phyloP scores from a whole-genome alignment of 2,113 vertebrate genomes.

The Anolis carolinensis region DNA sequence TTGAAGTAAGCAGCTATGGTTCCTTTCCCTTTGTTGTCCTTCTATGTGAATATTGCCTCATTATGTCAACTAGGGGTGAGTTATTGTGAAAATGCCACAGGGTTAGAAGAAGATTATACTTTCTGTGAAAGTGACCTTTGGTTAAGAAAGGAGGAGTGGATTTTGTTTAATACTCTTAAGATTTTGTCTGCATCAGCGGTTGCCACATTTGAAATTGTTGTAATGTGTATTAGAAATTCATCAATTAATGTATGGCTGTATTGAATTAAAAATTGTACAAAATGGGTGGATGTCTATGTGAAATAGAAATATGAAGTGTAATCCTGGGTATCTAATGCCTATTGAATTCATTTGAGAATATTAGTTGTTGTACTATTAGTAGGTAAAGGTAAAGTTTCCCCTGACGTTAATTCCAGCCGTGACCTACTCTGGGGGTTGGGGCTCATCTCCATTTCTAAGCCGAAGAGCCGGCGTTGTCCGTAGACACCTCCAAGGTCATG shows the following conservation, averaged over 20 bases:
- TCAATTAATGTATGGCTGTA: neutral
- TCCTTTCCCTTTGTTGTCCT: neutral
- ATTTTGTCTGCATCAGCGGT: neutral
- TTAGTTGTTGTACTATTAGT: too few relatives aligned
- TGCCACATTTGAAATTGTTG: neutral
- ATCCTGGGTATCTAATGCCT: neutral
- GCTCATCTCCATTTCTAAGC: too few relatives aligned
- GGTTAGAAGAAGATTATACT: neutral
- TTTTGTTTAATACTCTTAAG: neutral
- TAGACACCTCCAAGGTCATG: too few relatives aligned
- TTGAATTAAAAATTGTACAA: neutral
- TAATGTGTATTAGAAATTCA: neutral
- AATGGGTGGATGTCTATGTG: neutral
- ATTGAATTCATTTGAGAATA: neutral
- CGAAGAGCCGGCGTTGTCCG: too few relatives aligned
- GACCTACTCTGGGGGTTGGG: too few relatives aligned
- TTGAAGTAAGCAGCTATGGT: neutral
- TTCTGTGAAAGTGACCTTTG: neutral
- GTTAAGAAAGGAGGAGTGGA: neutral
- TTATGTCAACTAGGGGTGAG: neutral
- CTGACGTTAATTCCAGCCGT: too few relatives aligned
- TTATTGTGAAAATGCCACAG: neutral
- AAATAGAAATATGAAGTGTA: neutral
- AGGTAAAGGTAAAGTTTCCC: too few relatives aligned
- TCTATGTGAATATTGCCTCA: neutral